Conservation (phyloP, 2,888 invertebrate species). For the Neoascia interrupta region DNA sequence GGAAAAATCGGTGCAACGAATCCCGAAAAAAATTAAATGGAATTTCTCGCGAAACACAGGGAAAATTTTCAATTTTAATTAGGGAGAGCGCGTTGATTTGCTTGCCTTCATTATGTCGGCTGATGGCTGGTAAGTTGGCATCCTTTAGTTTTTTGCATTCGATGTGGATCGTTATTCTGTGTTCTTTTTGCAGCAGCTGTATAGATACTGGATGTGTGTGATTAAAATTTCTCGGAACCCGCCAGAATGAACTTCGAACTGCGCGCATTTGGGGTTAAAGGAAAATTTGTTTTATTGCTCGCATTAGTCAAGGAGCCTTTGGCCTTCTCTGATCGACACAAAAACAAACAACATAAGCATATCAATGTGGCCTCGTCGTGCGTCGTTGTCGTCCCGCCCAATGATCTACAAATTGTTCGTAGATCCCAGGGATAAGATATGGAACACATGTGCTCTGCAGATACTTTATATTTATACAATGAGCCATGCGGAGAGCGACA, state of each 20-base stretch:
- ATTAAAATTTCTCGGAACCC: conserved; percentile 47
- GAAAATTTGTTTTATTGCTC: conserved; percentile 58
- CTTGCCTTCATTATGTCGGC: conserved; percentile 49
- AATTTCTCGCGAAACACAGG: conserved; percentile 36
- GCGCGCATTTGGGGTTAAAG: conserved; percentile 57
- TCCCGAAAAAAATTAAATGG: conserved; percentile 47
- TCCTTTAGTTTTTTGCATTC: conserved; percentile 32
- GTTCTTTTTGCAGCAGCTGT: neutral
- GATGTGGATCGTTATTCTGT: conserved; percentile 4
- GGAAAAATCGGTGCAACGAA: conserved; percentile 43
- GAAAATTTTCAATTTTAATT: conserved; percentile 61
- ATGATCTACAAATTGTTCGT: conserved; percentile 62
- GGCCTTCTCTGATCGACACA: conserved; percentile 15
- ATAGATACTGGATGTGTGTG: neutral
- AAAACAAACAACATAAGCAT: neutral
- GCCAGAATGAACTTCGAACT: conserved; percentile 61
- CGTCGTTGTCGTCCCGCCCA: no score
- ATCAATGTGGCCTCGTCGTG: conserved; percentile 12
- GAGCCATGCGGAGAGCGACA: conserved; percentile 44
- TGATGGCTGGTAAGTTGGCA: no score
- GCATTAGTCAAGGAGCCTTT: conserved; percentile 50
- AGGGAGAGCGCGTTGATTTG: conserved; percentile 55
- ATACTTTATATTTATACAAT: conserved; percentile 65
- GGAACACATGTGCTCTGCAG: conserved; percentile 68
- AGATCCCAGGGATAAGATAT: conserved; percentile 66